phyloP scores from a whole-genome alignment of 2,888 invertebrate species.

The Shargacucullia verbasci region DNA sequence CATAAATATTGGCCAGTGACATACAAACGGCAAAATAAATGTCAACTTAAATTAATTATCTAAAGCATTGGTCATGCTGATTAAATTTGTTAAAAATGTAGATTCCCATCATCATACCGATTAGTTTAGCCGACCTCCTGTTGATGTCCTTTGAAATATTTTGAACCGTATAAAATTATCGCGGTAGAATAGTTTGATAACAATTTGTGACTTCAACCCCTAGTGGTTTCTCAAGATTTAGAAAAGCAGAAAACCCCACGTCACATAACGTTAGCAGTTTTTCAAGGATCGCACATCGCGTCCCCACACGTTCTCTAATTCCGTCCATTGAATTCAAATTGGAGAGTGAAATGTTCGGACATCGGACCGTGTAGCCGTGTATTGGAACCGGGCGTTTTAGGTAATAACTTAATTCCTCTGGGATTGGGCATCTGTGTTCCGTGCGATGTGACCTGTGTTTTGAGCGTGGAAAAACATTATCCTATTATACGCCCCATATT shows the following conservation, averaged over 20 bases:
- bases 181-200: constrained; percentile 45
- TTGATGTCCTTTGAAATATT: too few species aligned
- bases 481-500: constrained; percentile 39
- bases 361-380: constrained; percentile 69
- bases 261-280: constrained; percentile 77
- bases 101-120: constrained; percentile 3
- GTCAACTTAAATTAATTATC: constrained; percentile 40
- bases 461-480: constrained; percentile 53
- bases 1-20: constrained; percentile 39
- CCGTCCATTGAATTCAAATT: constrained; percentile 87
- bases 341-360: constrained; percentile 81
- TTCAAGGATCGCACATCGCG: constrained; percentile 69
- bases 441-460: constrained; percentile 58
- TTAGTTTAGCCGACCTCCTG: too few species aligned
- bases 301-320: constrained; percentile 79
- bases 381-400: constrained; percentile 79
- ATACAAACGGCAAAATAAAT: constrained; percentile 43
- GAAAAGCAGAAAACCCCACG: constrained; percentile 66
- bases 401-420: constrained; percentile 88
- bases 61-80: constrained; percentile 27
- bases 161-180: constrained; percentile 13
- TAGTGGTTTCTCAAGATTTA: constrained; percentile 61
- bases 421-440: constrained; percentile 77
- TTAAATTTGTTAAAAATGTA: constrained; percentile 34
- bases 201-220: constrained; percentile 63